phyloP scores from a whole-genome alignment of 2,888 invertebrate genomes.

The Acleris holmiana region DNA sequence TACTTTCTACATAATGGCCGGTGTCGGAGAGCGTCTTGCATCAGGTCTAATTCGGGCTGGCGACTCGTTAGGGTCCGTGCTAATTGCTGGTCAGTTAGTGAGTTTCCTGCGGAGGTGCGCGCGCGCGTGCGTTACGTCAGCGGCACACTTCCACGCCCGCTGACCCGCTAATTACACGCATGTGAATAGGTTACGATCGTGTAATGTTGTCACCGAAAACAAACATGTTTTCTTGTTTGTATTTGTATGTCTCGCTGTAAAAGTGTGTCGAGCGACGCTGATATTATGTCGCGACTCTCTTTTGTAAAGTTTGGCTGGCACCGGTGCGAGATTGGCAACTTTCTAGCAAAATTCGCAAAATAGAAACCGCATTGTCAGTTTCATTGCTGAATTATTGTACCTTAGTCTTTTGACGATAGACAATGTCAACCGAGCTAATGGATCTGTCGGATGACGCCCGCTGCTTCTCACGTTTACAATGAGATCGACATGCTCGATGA shows the following conservation, averaged over 20 bases:
- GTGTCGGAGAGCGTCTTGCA: conserved; percentile 39
- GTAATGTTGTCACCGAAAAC: conserved; percentile 62
- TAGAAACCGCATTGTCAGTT: conserved; percentile 31
- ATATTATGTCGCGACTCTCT: conserved; percentile 15
- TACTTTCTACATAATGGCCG: conserved; percentile 67
- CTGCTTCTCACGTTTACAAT: conserved; percentile 36
- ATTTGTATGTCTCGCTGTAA: conserved; percentile 58
- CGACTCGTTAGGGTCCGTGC: conserved; percentile 48
- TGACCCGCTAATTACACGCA: conserved; percentile 74
- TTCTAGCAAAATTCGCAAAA: conserved; percentile 35
- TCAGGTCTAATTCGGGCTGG: conserved; percentile 40
- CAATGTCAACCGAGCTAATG: conserved; percentile 36
- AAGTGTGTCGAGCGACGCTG: conserved; percentile 57
- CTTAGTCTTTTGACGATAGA: conserved; percentile 32
- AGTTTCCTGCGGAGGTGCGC: conserved; percentile 50
- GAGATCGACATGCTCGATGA: conserved; percentile 33
- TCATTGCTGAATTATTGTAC: conserved; percentile 7
- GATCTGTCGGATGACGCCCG: conserved; percentile 25
- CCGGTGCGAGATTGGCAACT: conserved; percentile 25
- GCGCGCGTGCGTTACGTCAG: conserved; percentile 62
- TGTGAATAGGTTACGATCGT: conserved; percentile 69
- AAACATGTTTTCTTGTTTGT: conserved; percentile 47
- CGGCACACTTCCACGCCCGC: conserved; percentile 64
- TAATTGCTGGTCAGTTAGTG: conserved; percentile 59
- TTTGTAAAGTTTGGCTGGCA: conserved; percentile 14